phyloP scores from a whole-genome alignment of 2,888 invertebrate species.

The Polydrusus pterygomalis region DNA sequence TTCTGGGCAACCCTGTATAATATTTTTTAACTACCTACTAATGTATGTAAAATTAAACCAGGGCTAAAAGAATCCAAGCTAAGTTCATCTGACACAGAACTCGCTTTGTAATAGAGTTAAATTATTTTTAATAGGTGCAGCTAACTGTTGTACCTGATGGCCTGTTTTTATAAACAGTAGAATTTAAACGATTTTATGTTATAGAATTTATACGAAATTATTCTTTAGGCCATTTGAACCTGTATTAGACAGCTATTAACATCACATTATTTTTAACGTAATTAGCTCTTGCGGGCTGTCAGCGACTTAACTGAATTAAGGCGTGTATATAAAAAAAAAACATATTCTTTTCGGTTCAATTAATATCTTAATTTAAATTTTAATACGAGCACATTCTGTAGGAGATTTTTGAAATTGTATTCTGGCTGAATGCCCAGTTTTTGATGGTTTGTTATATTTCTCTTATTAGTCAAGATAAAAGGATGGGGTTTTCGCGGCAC shows the following conservation, averaged over 20 bases:
- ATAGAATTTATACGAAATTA: constrained; percentile 1
- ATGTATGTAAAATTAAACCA: neutral
- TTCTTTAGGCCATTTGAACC: constrained; percentile 14
- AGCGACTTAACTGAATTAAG: neutral
- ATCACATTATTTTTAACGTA: constrained; percentile 7
- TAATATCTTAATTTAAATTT: neutral
- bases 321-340: neutral
- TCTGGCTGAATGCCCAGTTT: no score
- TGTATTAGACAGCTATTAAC: constrained; percentile 8
- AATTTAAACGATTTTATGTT: constrained; percentile 18
- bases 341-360: neutral
- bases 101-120: constrained; percentile 5
- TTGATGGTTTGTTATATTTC: no score
- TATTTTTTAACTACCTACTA: no score
- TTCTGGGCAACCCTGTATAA: no score
- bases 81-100: neutral
- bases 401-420: neutral
- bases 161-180: constrained; percentile 25
- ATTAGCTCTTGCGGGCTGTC: neutral
- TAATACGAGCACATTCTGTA: neutral
- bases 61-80: neutral
- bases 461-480: no score
- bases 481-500: no score
- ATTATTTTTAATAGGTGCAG: constrained; percentile 34
- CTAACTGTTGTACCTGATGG: constrained; percentile 23